These are phyloP conservation scores for Caenorhabditis sp. DNA, from an alignment of 2,888 invertebrate genomes.

Conservation along the genomic window DNA sequence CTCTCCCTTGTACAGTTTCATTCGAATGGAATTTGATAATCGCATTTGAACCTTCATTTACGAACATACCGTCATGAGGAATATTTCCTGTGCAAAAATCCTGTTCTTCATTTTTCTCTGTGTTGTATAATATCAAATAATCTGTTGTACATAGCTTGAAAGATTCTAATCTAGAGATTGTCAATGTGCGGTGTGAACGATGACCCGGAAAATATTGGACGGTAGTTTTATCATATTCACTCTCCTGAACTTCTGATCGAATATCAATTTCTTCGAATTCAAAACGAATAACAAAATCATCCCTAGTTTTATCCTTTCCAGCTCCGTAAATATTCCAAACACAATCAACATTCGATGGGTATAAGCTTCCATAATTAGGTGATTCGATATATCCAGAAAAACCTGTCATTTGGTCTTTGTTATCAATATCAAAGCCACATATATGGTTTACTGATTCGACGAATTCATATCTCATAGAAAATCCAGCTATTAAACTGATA, in stretches of 20 bases:
- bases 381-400: slow-evolving; percentile 56
- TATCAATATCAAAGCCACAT: slow-evolving; percentile 47
- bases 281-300: slow-evolving; percentile 30
- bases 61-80: slow-evolving; percentile 14
- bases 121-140: slow-evolving; percentile 22
- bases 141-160: slow-evolving; percentile 18
- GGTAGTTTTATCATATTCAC: no score
- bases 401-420: slow-evolving; percentile 23
- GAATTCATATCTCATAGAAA: slow-evolving; percentile 54
- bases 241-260: slow-evolving; percentile 8
- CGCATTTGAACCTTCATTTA: slow-evolving; percentile 27
- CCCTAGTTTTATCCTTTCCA: slow-evolving; percentile 20
- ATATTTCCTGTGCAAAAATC: slow-evolving; percentile 29
- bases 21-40: slow-evolving; percentile 69
- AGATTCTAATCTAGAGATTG: no score
- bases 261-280: slow-evolving; percentile 44
- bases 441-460: slow-evolving; percentile 34
- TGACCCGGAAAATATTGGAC: not conserved
- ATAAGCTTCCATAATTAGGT: slow-evolving; percentile 64
- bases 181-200: not conserved
- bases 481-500: slow-evolving; percentile 30
- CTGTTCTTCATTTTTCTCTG: slow-evolving; percentile 2
- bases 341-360: slow-evolving; percentile 73
- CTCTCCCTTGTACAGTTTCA: slow-evolving; percentile 66
- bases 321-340: slow-evolving; percentile 71